Evolutionary conservation across 2,888 invertebrate species (phyloP).

Genomic region (Polymixis flavicincta): DNA sequence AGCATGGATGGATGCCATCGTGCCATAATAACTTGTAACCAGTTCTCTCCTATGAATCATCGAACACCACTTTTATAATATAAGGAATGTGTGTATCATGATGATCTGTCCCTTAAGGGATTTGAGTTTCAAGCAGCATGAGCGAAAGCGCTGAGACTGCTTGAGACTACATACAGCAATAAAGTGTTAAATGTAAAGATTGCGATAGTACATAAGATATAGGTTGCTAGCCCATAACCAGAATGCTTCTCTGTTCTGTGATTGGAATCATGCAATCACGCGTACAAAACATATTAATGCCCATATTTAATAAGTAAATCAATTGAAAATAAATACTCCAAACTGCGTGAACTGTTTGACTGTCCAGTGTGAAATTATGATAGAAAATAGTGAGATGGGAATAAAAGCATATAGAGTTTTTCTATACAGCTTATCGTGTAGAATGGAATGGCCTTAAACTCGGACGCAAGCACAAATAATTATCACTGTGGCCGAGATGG

Average conservation of each 20-base stretch:
- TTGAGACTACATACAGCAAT: slow-evolving; percentile 63
- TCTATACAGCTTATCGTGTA: slow-evolving; percentile 75
- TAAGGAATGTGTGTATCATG: slow-evolving; percentile 61
- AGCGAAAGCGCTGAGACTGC: slow-evolving; percentile 26
- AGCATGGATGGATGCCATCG: slow-evolving; percentile 34
- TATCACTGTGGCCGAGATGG: slow-evolving; percentile 78
- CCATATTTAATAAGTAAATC: slow-evolving; percentile 89
- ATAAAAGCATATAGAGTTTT: slow-evolving; percentile 79
- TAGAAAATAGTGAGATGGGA: slow-evolving; percentile 67
- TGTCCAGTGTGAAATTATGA: slow-evolving; percentile 81
- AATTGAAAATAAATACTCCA: slow-evolving; percentile 81
- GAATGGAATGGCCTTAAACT: slow-evolving; percentile 78
- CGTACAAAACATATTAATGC: slow-evolving; percentile 85
- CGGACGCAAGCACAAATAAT: slow-evolving; percentile 85
- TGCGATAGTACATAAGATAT: slow-evolving; percentile 63
- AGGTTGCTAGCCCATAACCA: slow-evolving; percentile 58
- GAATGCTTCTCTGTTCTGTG: slow-evolving; percentile 77
- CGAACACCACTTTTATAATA: slow-evolving; percentile 60
- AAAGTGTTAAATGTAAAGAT: slow-evolving; percentile 55
- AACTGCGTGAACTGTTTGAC: slow-evolving; percentile 76
- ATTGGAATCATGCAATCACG: slow-evolving; percentile 80
- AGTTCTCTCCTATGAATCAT: slow-evolving; percentile 56
- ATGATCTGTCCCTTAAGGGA: slow-evolving; percentile 48
- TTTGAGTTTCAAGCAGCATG: slow-evolving; percentile 49
- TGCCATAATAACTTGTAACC: slow-evolving; percentile 51